phyloP scores from a whole-genome alignment of 1,140 invertebrate species.

The Pararge aegeria region DNA sequence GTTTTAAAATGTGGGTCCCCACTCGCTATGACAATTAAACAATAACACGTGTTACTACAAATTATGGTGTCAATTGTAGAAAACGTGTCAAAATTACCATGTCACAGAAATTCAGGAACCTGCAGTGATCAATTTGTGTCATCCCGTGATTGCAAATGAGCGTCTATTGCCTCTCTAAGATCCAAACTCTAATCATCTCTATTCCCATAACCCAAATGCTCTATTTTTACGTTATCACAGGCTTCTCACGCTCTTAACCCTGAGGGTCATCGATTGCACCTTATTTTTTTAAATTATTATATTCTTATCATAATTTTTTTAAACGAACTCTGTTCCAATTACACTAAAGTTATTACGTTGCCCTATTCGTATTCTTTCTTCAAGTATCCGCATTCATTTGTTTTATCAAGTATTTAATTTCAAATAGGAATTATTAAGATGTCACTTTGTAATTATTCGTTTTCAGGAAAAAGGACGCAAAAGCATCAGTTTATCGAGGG shows the following conservation, averaged over 20 bases:
- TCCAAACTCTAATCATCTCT: slow-evolving; percentile 39
- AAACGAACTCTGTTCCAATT: slow-evolving; percentile 59
- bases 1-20: background rate
- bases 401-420: slow-evolving; percentile 14
- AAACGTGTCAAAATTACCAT: too few relatives aligned
- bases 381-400: slow-evolving; percentile 1
- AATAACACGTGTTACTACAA: too few relatives aligned
- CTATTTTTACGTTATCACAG: slow-evolving; percentile 72
- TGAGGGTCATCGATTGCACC: slow-evolving; percentile 61
- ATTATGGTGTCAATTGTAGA: too few relatives aligned
- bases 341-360: slow-evolving; percentile 26
- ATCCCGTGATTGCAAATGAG: slow-evolving; percentile 44
- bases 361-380: background rate
- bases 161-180: slow-evolving; percentile 48
- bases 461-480: slow-evolving; percentile 13
- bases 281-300: slow-evolving; percentile 33
- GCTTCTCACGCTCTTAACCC: slow-evolving; percentile 63
- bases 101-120: background rate
- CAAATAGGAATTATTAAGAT: slow-evolving; percentile 8
- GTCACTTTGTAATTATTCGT: slow-evolving; percentile 11
- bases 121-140: slow-evolving; percentile 33
- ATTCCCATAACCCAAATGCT: slow-evolving; percentile 44
- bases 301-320: slow-evolving; percentile 30
- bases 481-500: slow-evolving; percentile 23
- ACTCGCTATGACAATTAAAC: too few relatives aligned